These are phyloP conservation scores for Heliconius hewitsoni DNA, from an alignment of 1,140 invertebrate species.

Conservation along the genomic window DNA sequence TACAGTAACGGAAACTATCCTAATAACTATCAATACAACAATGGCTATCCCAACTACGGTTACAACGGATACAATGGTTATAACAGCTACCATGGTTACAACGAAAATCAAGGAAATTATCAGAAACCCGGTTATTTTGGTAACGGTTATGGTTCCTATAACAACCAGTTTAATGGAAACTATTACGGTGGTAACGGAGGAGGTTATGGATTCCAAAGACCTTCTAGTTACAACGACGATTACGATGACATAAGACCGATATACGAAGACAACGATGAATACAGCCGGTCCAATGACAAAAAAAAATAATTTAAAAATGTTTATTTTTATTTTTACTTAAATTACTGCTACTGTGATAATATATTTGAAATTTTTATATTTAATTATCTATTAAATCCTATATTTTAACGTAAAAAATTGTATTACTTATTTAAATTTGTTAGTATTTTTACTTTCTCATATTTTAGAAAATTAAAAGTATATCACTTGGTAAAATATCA, in stretches of 20 bases:
- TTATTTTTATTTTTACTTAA: not conserved
- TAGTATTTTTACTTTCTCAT: not conserved
- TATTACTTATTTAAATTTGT: not conserved
- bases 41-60: conserved; percentile 26
- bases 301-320: conserved; percentile 26
- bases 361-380: no score
- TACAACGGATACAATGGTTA: conserved; percentile 41
- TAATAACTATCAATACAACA: conserved; percentile 67
- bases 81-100: conserved; percentile 28
- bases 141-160: conserved; percentile 55
- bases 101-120: not conserved
- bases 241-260: conserved; percentile 30
- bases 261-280: conserved; percentile 24
- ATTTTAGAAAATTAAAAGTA: no score
- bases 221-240: conserved; percentile 33
- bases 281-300: conserved; percentile 26
- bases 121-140: conserved; percentile 49
- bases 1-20: conserved; percentile 56
- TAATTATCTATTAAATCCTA: not conserved
- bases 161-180: conserved; percentile 71
- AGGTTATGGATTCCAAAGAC: conserved; percentile 54
- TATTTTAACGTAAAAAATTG: not conserved
- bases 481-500: no score
- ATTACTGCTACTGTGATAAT: not conserved
- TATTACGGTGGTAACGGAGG: conserved; percentile 48